These are phyloP conservation scores for Lydus trimaculatus DNA, from an alignment of 2,888 invertebrate species.

Conservation along the genomic window DNA sequence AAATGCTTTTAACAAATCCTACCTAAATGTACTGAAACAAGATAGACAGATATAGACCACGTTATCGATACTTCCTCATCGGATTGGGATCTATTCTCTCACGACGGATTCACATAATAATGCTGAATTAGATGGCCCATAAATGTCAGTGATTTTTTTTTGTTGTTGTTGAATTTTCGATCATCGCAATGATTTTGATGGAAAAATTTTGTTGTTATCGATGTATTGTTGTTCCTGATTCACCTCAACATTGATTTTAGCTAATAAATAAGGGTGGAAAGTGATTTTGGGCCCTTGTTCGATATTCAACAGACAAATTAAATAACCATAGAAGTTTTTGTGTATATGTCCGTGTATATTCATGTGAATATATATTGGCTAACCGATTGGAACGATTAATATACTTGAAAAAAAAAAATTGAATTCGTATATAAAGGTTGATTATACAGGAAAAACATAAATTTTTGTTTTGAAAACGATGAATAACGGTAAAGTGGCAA, in stretches of 20 bases:
- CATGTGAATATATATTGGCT: constrained; percentile 19
- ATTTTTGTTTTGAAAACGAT: constrained; percentile 27
- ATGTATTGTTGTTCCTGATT: constrained; percentile 47
- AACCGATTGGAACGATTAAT: constrained; percentile 41
- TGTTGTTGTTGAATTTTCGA: constrained; percentile 42
- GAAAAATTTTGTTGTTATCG: constrained; percentile 8
- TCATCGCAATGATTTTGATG: background rate
- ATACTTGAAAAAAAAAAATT: constrained; percentile 32
- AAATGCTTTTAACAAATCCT: constrained; percentile 13
- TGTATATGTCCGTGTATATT: constrained; percentile 32
- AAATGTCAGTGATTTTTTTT: constrained; percentile 54
- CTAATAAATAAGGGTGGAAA: constrained; percentile 57
- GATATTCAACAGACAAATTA: constrained; percentile 45
- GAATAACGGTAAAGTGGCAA: background rate
- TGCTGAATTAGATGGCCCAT: constrained; percentile 56
- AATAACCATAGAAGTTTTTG: constrained; percentile 43
- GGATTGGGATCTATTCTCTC: background rate
- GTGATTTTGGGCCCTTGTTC: constrained; percentile 49
- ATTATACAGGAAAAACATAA: constrained; percentile 14
- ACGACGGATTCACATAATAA: constrained; percentile 36
- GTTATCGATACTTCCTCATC: constrained; percentile 1
- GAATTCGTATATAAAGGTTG: constrained; percentile 16
- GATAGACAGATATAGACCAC: constrained; percentile 15
- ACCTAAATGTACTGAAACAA: constrained; percentile 6
- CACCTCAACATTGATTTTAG: constrained; percentile 57